Evolutionary conservation across 2,888 invertebrate genomes (phyloP).

Genomic region (Eilema depressum): DNA sequence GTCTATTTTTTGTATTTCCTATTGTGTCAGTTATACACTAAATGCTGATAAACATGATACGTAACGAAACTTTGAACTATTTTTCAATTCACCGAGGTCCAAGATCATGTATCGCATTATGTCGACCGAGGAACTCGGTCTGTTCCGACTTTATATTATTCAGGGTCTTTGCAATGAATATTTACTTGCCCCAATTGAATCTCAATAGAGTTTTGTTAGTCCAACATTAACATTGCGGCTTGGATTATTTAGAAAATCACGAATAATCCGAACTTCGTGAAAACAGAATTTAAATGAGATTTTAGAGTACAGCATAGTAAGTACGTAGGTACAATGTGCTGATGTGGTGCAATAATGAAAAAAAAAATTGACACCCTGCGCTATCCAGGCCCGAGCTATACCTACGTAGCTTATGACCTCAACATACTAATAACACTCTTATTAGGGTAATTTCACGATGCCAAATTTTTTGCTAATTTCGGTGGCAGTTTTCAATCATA

Average conservation of each 20-base stretch:
- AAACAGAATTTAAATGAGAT: not conserved
- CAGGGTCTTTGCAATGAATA: slow-evolving; percentile 65
- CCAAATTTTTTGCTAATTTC: too few species aligned
- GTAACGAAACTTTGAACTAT: slow-evolving; percentile 15
- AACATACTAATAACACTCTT: too few species aligned
- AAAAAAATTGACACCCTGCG: too few species aligned
- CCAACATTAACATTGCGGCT: slow-evolving; percentile 22
- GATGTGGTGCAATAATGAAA: not conserved
- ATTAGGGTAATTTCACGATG: too few species aligned
- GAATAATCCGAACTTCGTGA: slow-evolving; percentile 8
- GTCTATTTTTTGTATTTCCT: too few species aligned
- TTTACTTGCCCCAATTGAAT: slow-evolving; percentile 65
- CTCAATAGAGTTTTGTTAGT: slow-evolving; percentile 54
- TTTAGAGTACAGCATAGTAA: not conserved
- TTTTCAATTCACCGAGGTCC: slow-evolving; percentile 30
- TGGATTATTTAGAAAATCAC: slow-evolving; percentile 19
- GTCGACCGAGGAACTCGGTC: slow-evolving; percentile 56
- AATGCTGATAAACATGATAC: not conserved
- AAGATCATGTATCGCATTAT: slow-evolving; percentile 58
- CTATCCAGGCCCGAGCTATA: too few species aligned
- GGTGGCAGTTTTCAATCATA: too few species aligned
- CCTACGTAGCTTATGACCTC: too few species aligned
- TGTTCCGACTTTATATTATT: slow-evolving; percentile 66
- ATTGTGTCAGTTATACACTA: not conserved
- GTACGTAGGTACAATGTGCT: not conserved